These are phyloP conservation scores for Adelphocoris suturalis DNA, from an alignment of 2,888 invertebrate genomes.

Conservation along the genomic window DNA sequence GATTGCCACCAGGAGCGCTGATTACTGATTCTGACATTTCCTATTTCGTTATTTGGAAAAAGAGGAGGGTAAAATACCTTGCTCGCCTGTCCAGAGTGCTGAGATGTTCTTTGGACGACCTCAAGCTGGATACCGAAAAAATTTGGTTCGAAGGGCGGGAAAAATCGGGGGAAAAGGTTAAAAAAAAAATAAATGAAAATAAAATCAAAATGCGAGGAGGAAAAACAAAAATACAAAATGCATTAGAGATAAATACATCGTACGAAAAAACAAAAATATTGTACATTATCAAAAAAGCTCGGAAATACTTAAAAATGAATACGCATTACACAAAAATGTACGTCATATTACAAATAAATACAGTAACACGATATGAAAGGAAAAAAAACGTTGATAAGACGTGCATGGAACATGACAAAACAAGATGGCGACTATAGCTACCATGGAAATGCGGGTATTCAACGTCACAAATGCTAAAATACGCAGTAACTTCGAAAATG, in stretches of 20 bases:
- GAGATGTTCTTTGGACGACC: constrained; percentile 76
- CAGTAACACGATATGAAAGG: too few relatives aligned
- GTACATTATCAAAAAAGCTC: not conserved
- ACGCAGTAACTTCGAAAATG: too few relatives aligned
- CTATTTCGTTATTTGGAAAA: not conserved
- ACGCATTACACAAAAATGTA: too few relatives aligned
- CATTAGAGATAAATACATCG: not conserved
- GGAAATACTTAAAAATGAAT: not conserved
- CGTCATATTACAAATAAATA: too few relatives aligned
- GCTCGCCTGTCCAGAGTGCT: constrained; percentile 75
- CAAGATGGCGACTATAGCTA: too few relatives aligned
- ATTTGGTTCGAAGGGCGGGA: too few relatives aligned
- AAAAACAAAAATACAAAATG: constrained; percentile 52
- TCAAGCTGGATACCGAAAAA: constrained; percentile 74
- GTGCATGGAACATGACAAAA: too few relatives aligned
- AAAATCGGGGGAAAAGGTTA: not conserved
- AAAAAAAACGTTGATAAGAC: too few relatives aligned
- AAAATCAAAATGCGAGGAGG: not conserved
- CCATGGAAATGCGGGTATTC: too few relatives aligned
- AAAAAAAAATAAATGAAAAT: not conserved
- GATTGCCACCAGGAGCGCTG: too few relatives aligned
- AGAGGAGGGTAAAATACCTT: constrained; percentile 75
- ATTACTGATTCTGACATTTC: too few relatives aligned
- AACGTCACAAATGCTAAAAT: too few relatives aligned
- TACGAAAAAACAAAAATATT: constrained; percentile 7